Conservation (phyloP, 2,888 invertebrate species). For the Chouioia cunea region DNA sequence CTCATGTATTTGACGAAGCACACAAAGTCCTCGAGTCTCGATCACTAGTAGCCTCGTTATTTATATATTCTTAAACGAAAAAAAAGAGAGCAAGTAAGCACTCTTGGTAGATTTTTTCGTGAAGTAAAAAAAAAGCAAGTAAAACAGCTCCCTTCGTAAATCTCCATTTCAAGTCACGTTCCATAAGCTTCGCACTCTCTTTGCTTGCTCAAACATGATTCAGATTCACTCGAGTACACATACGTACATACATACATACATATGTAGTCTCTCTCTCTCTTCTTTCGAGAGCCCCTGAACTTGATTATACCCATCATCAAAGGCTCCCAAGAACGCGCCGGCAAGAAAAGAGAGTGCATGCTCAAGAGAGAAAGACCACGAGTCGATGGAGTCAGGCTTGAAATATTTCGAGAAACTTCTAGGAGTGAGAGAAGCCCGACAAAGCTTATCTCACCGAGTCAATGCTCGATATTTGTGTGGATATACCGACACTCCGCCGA, state of each 20-base stretch:
- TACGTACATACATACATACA: no score
- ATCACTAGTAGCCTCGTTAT: slow-evolving; percentile 28
- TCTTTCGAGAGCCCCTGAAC: slow-evolving; percentile 25
- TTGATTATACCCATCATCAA: slow-evolving; percentile 34
- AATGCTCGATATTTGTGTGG: slow-evolving; percentile 15
- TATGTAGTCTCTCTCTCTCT: background rate
- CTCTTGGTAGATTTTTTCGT: no score
- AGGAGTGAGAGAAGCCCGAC: background rate
- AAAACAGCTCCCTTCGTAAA: slow-evolving; percentile 51
- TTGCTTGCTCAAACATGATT: slow-evolving; percentile 16
- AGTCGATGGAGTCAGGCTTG: background rate
- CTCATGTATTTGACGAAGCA: slow-evolving; percentile 7
- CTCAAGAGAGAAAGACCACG: background rate
- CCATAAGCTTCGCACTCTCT: slow-evolving; percentile 52
- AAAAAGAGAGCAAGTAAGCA: no score
- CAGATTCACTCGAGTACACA: slow-evolving; percentile 1
- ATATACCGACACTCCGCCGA: no score
- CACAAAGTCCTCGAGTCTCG: background rate
- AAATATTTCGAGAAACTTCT: slow-evolving; percentile 41
- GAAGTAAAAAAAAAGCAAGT: slow-evolving; percentile 11
- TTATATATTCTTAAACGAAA: slow-evolving; percentile 11
- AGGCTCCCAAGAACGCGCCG: slow-evolving; percentile 4
- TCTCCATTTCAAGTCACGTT: slow-evolving; percentile 55
- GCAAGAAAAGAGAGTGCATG: no score
- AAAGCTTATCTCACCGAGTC: slow-evolving; percentile 10